phyloP scores from a whole-genome alignment of 2,888 invertebrate species.

The Ischnus inquisitorius region DNA sequence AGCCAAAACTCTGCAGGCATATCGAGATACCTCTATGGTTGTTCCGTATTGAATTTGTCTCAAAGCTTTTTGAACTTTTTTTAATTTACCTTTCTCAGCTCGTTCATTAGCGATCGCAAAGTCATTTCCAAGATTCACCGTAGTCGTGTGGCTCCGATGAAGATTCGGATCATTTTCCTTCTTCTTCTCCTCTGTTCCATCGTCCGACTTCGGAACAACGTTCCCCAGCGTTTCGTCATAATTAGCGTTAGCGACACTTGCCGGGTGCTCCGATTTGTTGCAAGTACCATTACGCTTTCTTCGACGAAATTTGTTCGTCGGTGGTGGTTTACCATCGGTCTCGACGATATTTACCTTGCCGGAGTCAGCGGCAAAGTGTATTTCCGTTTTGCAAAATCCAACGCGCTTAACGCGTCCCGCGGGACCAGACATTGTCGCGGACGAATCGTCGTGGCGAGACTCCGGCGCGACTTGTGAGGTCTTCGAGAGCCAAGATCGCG shows the following conservation, averaged over 20 bases:
- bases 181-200: constrained; percentile 14
- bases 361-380: constrained; percentile 94
- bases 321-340: constrained; percentile 95
- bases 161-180: constrained; percentile 63
- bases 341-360: constrained; percentile 95
- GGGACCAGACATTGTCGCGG: not conserved
- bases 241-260: constrained; percentile 88
- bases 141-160: constrained; percentile 76
- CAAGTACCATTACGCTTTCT: constrained; percentile 87
- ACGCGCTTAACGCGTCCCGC: constrained; percentile 93
- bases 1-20: too few relatives aligned
- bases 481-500: not conserved
- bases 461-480: constrained; percentile 7
- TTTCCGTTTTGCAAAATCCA: constrained; percentile 95
- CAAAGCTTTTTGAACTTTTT: not conserved
- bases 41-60: too few relatives aligned
- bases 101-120: constrained; percentile 25
- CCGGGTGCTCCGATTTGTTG: constrained; percentile 83
- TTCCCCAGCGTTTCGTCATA: constrained; percentile 87
- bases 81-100: constrained; percentile 67
- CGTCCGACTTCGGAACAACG: not conserved
- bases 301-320: constrained; percentile 92
- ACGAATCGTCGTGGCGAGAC: constrained; percentile 19
- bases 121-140: constrained; percentile 75
- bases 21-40: too few relatives aligned